phyloP scores from a whole-genome alignment of 2,113 vertebrate species.

The Dasyornis broadbenti region DNA sequence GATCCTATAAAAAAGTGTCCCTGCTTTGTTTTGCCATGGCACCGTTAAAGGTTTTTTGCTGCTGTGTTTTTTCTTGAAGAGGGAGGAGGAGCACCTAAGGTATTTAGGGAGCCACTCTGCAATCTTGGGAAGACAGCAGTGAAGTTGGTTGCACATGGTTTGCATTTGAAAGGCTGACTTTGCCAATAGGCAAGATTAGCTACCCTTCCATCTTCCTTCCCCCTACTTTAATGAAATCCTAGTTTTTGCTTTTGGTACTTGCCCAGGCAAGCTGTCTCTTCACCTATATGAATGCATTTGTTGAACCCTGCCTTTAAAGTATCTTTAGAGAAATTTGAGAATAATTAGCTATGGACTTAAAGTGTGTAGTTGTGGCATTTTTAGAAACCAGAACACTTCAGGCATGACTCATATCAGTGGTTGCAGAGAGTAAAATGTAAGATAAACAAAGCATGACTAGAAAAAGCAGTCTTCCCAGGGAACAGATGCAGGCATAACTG shows the following conservation, averaged over 20 bases:
- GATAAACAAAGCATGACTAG: conserved; percentile 18
- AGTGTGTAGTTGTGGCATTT: conserved; percentile 27
- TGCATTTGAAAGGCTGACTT: conserved; percentile 19
- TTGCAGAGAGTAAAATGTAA: not conserved
- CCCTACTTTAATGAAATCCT: conserved; percentile 2
- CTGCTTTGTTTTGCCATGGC: not conserved
- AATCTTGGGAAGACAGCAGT: not conserved
- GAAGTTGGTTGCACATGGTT: not conserved
- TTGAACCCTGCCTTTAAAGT: conserved; percentile 1
- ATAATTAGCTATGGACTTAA: conserved; percentile 14
- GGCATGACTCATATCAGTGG: conserved; percentile 5
- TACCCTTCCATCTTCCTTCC: not conserved
- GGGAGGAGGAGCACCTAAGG: not conserved
- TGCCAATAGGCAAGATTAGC: conserved; percentile 30
- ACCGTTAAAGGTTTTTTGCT: not conserved
- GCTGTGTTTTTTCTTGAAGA: not conserved
- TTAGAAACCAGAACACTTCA: conserved; percentile 16
- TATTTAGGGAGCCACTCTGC: not conserved
- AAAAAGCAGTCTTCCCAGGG: not conserved
- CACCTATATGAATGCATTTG: not conserved
- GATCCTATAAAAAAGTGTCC: not conserved
- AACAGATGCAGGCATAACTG: not conserved
- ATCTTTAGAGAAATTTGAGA: conserved; percentile 23
- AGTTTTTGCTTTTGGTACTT: conserved; percentile 25
- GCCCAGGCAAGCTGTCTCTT: conserved; percentile 20